phyloP scores from a whole-genome alignment of 1,140 invertebrate species.

The Chionoecetes opilio region DNA sequence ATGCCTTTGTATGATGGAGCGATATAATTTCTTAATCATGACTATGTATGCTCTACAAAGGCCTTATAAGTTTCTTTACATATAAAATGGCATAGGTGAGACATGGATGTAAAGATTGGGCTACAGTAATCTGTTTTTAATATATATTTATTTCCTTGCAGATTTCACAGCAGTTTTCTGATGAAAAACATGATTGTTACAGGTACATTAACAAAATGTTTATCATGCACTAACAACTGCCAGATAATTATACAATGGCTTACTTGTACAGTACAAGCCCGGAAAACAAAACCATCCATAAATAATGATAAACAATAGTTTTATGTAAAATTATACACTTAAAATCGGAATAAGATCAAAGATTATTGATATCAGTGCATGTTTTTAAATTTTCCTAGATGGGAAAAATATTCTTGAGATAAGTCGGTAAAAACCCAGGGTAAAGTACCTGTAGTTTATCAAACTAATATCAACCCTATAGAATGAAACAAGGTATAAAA shows the following conservation, averaged over 20 bases:
- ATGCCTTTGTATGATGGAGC: background rate
- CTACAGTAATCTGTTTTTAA: conserved; percentile 34
- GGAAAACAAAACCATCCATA: background rate
- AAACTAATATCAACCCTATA: conserved; percentile 25
- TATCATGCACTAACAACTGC: conserved; percentile 47
- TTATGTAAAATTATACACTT: background rate
- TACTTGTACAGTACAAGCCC: conserved; percentile 32
- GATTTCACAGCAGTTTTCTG: conserved; percentile 43
- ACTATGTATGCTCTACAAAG: conserved; percentile 1
- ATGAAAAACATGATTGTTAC: conserved; percentile 44
- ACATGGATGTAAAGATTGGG: conserved; percentile 44
- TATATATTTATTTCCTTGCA: conserved; percentile 21
- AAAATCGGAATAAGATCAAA: background rate
- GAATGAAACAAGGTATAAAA: background rate
- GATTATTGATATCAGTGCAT: conserved; percentile 9
- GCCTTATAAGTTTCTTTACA: background rate
- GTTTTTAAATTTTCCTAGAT: background rate
- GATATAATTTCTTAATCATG: background rate
- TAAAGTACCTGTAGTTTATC: conserved; percentile 21
- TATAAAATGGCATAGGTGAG: background rate
- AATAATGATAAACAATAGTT: background rate
- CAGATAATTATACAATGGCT: conserved; percentile 33
- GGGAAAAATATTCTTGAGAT: background rate
- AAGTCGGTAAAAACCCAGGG: background rate
- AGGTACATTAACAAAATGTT: conserved; percentile 52